Base-by-base conservation (phyloP, 64 coral and sea anemone species). In the Trachythela sp. region DNA sequence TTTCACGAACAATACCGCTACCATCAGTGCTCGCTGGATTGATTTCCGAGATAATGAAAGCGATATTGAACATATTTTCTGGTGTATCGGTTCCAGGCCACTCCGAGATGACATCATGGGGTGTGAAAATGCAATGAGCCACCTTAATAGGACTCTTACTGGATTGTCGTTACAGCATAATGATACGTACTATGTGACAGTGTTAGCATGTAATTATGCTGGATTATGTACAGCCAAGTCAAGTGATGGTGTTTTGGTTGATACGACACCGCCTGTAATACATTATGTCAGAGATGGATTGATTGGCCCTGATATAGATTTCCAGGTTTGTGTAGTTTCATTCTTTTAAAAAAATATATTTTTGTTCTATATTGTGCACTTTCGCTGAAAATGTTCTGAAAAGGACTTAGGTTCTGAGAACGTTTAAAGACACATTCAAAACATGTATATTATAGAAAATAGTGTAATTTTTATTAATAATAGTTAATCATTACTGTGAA, bases 221-320 rank as follows among this genome's bases (percentile, higher is more conserved):
- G 87, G 93, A 67, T 87, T 93, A 87, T 97, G 95, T 91, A 88
- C 95, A 90, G 95, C 42, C 42, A 45, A 45, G 11, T 45, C 42
- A 45, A 45, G 4, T 45, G 42, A 45, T 45, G 42, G 42, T 11
- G 42, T 45, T 45, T 45, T 45, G 42, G 11, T 45, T 11, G 42
- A 45, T 11, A 45, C 42, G 4, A 94, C 95, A 39, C 95, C 93
- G 26, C 95, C 95, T 33, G 80, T 70, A 9, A 86, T 97, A 88
- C 59, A 92, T 43, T 97, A 94, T 22, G 93, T 97, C 90, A 94
- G 93, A 86, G 95, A 97, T 91, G 95, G 95, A 39, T 85, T 97
- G 6, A 94, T 97, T 83, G 95, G 93, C 24, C 92, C 95, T 34
- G 95, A 97, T 42, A 97, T 97, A 86, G 93, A 97, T 80, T 94